These are phyloP conservation scores for Drosophila mimetica DNA, from an alignment of 2,888 invertebrate genomes.

Conservation along the genomic window DNA sequence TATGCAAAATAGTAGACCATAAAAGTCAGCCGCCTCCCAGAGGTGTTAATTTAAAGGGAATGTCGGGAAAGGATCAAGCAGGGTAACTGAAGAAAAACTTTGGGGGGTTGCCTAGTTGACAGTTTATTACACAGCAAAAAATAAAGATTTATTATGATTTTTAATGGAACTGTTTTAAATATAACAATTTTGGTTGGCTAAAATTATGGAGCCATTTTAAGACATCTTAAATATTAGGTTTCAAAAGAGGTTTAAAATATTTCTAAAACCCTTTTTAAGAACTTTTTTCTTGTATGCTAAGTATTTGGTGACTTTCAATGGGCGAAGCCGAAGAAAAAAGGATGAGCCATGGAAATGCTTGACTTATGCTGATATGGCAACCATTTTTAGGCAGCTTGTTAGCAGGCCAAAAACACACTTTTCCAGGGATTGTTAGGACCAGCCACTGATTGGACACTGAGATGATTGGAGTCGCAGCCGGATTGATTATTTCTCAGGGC, in stretches of 20 bases:
- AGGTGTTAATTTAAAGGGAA: constrained; percentile 50
- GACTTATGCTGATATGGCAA: constrained; percentile 43
- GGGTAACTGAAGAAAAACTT: background rate
- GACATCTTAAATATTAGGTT: background rate
- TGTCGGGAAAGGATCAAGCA: constrained; percentile 14
- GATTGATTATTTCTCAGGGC: constrained; percentile 42
- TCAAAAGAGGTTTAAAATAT: background rate
- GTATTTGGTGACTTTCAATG: background rate
- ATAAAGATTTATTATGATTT: background rate
- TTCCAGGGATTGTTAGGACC: constrained; percentile 2
- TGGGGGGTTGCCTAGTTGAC: constrained; percentile 44
- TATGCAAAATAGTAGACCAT: constrained; percentile 69
- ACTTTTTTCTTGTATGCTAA: background rate
- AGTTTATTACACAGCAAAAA: constrained; percentile 30
- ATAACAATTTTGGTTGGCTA: background rate
- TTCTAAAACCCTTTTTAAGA: background rate
- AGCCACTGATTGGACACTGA: constrained; percentile 34
- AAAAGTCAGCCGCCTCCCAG: constrained; percentile 50
- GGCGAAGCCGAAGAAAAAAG: constrained; percentile 2
- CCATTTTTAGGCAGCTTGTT: constrained; percentile 29
- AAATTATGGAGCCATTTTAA: background rate
- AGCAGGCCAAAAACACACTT: constrained; percentile 22
- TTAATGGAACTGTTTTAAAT: background rate
- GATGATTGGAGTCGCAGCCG: constrained; percentile 29
- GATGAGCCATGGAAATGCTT: constrained; percentile 15